Percentiles rank a stretch among this genome's conserved stretches.
Conservation (phyloP, 2,888 invertebrate species). For the Drosophila nr. perissopoda region DNA sequence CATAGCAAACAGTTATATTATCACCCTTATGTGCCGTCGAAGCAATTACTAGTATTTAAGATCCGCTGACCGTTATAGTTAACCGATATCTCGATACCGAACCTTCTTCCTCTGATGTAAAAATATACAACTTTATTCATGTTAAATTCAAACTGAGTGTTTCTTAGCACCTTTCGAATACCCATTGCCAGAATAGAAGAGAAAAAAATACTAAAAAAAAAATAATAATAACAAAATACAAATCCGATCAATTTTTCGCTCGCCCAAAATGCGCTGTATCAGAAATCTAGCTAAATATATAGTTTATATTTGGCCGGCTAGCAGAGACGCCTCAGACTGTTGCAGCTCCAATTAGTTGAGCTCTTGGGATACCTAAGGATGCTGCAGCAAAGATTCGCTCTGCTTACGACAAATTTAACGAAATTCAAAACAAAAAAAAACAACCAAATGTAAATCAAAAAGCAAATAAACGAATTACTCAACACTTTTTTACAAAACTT, state of each 20-base stretch:
- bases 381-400: constrained; percentile 2
- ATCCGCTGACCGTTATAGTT: constrained; percentile 46
- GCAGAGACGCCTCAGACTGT: constrained; percentile 14
- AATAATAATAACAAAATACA: background rate
- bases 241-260: constrained; percentile 9
- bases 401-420: constrained; percentile 33
- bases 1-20: constrained; percentile 27
- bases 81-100: constrained; percentile 40
- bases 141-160: constrained; percentile 47
- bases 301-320: constrained; percentile 39
- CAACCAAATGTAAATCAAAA: constrained; percentile 26
- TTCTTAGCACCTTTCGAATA: constrained; percentile 62
- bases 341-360: constrained; percentile 13
- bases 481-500: constrained; percentile 54
- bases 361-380: background rate
- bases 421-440: constrained; percentile 26
- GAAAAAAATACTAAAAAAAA: background rate
- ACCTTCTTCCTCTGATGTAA: constrained; percentile 33
- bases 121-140: constrained; percentile 12
- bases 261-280: constrained; percentile 53
- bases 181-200: constrained; percentile 11
- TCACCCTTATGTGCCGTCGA: constrained; percentile 71
- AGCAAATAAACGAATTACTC: constrained; percentile 48
- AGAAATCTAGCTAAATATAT: constrained; percentile 57
- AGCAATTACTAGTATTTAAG: constrained; percentile 83